Conservation (phyloP, 2,888 invertebrate species). For the Chorisops tibialis region DNA sequence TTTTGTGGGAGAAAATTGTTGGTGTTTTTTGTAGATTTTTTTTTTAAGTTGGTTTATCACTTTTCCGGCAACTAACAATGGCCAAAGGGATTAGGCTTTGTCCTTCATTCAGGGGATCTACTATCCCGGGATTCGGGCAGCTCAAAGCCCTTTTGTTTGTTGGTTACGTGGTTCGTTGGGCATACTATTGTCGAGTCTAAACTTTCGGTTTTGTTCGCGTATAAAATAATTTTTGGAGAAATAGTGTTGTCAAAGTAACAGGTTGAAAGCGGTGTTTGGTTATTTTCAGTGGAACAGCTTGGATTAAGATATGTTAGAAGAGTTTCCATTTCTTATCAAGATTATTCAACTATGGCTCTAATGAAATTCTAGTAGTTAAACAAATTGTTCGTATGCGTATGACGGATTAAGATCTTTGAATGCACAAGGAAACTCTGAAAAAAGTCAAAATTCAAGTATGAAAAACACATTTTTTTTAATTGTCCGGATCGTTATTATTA, state of each 20-base stretch:
- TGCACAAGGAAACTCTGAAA: too few relatives aligned
- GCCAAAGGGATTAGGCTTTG: slow-evolving; percentile 16
- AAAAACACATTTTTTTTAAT: too few relatives aligned
- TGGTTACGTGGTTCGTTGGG: slow-evolving; percentile 13
- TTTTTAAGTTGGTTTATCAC: not conserved
- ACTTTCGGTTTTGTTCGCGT: slow-evolving; percentile 2
- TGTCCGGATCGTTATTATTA: too few relatives aligned
- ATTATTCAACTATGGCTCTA: too few relatives aligned
- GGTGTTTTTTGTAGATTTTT: slow-evolving; percentile 7
- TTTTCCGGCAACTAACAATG: slow-evolving; percentile 10
- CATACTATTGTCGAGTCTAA: not conserved
- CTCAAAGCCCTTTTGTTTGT: slow-evolving; percentile 13
- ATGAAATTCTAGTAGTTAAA: too few relatives aligned
- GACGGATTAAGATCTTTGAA: too few relatives aligned
- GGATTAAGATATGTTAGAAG: too few relatives aligned
- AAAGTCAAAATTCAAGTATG: too few relatives aligned
- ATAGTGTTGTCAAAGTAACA: slow-evolving; percentile 12
- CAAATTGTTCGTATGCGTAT: too few relatives aligned
- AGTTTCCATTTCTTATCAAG: too few relatives aligned
- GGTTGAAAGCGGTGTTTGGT: slow-evolving; percentile 3
- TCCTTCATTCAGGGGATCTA: slow-evolving; percentile 3
- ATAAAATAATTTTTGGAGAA: slow-evolving; percentile 14
- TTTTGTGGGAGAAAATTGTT: not conserved
- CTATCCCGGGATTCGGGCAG: slow-evolving; percentile 2
- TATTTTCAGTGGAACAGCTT: not conserved